A percentile compares a stretch with the other conserved stretches of the same genome.
Evolutionary conservation across 2,113 vertebrate genomes (phyloP).

Genomic region (Spermophilus dauricus): DNA sequence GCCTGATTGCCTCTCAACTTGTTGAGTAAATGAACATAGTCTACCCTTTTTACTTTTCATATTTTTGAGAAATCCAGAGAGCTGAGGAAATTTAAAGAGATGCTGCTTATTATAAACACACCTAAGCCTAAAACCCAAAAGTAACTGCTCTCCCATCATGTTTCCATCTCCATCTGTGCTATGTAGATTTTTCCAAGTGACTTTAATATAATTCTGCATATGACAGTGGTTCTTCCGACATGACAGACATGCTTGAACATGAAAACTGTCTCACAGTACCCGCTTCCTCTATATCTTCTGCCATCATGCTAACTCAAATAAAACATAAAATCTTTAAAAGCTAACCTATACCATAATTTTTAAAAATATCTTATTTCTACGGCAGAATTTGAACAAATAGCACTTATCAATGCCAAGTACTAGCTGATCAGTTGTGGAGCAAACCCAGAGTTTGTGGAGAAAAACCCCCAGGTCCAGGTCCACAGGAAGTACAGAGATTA

Average conservation of each 20-base stretch:
- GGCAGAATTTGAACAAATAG: constrained; percentile 29
- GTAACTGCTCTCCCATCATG: neutral
- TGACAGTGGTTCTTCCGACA: constrained; percentile 44
- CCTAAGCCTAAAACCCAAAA: neutral
- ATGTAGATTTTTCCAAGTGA: constrained; percentile 51
- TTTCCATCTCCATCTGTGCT: neutral
- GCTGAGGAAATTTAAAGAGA: neutral
- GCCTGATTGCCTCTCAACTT: neutral
- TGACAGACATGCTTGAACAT: constrained; percentile 6
- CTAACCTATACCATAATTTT: constrained; percentile 63
- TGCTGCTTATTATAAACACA: neutral
- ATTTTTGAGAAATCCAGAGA: constrained; percentile 40
- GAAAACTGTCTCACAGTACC: neutral
- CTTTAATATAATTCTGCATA: constrained; percentile 29
- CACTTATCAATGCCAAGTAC: constrained; percentile 29
- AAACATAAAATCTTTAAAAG: constrained; percentile 43
- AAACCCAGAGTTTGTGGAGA: constrained; percentile 1
- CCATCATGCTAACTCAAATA: constrained; percentile 40
- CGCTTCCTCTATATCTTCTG: constrained; percentile 1
- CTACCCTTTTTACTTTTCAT: constrained; percentile 32
- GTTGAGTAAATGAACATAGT: constrained; percentile 5
- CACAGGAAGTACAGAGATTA: neutral
- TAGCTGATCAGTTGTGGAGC: neutral
- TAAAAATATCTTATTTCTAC: constrained; percentile 24
- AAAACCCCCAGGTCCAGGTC: neutral